Conservation (phyloP, 2,888 invertebrate species). For the Apodemia mormo region DNA sequence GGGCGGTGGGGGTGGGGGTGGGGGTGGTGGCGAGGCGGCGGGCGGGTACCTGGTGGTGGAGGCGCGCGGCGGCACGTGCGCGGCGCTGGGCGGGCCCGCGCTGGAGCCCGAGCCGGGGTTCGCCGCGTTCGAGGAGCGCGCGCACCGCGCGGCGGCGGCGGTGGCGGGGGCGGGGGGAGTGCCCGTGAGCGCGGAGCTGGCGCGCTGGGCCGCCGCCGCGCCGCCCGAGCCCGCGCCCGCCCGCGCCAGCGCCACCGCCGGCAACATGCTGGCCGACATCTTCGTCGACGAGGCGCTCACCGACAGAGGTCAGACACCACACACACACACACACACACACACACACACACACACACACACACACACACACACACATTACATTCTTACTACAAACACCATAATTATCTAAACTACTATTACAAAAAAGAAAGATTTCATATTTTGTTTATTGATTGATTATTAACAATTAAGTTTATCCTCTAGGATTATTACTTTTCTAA, state of each 20-base stretch:
- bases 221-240: slow-evolving; percentile 32
- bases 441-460: too few relatives aligned
- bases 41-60: slow-evolving; percentile 43
- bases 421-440: too few relatives aligned
- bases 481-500: too few relatives aligned
- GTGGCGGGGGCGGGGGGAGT: slow-evolving; percentile 25
- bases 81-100: slow-evolving; percentile 55
- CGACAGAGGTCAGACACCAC: slow-evolving; percentile 56
- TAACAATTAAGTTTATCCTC: too few relatives aligned
- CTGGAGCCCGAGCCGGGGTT: slow-evolving; percentile 49
- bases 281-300: slow-evolving; percentile 63
- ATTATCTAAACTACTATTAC: too few relatives aligned
- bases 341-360: too few relatives aligned
- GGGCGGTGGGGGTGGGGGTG: too few relatives aligned
- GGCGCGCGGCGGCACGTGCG: slow-evolving; percentile 60
- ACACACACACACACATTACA: too few relatives aligned
- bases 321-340: too few relatives aligned
- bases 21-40: too few relatives aligned
- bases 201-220: slow-evolving; percentile 45
- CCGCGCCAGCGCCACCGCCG: slow-evolving; percentile 35
- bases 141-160: slow-evolving; percentile 34
- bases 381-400: too few relatives aligned
- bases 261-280: slow-evolving; percentile 52
- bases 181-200: slow-evolving; percentile 53
- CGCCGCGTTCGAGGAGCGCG: slow-evolving; percentile 48